phyloP scores from a whole-genome alignment of 2,113 vertebrate species.

The Alethe diademata region DNA sequence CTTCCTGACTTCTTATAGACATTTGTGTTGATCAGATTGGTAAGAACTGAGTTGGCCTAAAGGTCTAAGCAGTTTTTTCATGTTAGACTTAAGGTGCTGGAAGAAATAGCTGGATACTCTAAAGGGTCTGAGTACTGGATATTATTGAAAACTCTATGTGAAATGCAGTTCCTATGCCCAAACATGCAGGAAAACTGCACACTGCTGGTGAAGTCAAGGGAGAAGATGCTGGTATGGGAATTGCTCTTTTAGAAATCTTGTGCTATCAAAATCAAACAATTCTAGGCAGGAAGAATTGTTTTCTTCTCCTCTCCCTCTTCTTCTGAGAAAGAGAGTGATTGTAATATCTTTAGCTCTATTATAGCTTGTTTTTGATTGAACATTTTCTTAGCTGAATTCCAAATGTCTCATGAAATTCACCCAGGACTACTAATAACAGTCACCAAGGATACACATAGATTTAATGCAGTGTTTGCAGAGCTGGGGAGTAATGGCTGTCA shows the following conservation, averaged over 20 bases:
- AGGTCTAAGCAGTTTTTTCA: not conserved
- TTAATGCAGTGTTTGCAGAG: constrained; percentile 47
- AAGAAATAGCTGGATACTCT: not conserved
- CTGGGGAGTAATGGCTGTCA: constrained; percentile 38
- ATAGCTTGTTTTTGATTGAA: not conserved
- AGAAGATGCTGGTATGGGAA: not conserved
- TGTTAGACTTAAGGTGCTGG: not conserved
- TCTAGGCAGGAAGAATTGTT: not conserved
- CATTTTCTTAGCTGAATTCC: constrained; percentile 52
- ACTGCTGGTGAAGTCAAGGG: not conserved
- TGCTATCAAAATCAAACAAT: constrained; percentile 6
- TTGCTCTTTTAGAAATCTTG: not conserved
- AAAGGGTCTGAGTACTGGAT: not conserved
- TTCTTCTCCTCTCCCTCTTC: no score
- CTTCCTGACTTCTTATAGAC: not conserved
- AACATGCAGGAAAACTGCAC: not conserved
- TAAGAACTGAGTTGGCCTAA: not conserved
- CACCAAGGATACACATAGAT: constrained; percentile 62
- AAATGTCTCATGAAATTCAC: constrained; percentile 47
- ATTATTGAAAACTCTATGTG: not conserved
- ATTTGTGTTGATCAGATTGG: not conserved
- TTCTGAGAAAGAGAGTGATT: not conserved
- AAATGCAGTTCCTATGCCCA: not conserved
- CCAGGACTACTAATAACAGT: constrained; percentile 48
- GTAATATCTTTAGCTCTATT: not conserved